Evolutionary conservation across 2,113 vertebrate genomes (phyloP).

Genomic region (Atractosteus spatula): DNA sequence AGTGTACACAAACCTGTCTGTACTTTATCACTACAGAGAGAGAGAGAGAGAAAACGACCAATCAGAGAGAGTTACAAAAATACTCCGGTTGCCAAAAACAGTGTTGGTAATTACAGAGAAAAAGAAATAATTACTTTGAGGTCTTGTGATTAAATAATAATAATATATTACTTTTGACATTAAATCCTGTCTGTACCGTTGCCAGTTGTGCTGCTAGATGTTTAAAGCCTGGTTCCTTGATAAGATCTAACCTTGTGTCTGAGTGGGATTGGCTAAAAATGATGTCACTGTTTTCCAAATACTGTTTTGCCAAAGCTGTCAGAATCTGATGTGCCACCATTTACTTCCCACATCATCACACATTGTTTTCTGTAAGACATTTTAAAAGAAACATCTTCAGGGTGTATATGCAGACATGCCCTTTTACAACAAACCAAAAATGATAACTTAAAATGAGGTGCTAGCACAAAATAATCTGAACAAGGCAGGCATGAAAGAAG

Average conservation of each 20-base stretch:
- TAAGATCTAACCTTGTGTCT: slow-evolving; percentile 18
- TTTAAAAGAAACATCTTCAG: slow-evolving; percentile 10
- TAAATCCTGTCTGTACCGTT: slow-evolving; percentile 8
- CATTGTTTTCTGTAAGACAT: not conserved
- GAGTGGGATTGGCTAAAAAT: slow-evolving; percentile 12
- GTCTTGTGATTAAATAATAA: slow-evolving; percentile 11
- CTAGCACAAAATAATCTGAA: too few relatives aligned
- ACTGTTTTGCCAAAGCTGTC: slow-evolving; percentile 20
- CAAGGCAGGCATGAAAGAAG: too few relatives aligned
- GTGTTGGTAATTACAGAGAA: not conserved
- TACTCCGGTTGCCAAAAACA: slow-evolving; percentile 4
- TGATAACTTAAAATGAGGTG: not conserved
- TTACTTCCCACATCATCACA: not conserved
- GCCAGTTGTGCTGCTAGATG: slow-evolving; percentile 7
- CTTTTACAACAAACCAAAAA: not conserved
- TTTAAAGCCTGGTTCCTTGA: slow-evolving; percentile 8
- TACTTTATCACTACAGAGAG: not conserved
- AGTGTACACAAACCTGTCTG: too few relatives aligned
- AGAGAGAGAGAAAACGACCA: not conserved
- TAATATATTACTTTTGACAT: slow-evolving; percentile 8
- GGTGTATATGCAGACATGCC: not conserved
- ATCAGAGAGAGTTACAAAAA: not conserved
- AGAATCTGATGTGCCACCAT: not conserved
- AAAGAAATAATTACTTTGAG: slow-evolving; percentile 11
- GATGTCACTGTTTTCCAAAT: slow-evolving; percentile 13